A percentile compares a stretch with the other conserved stretches of the same genome.
Conservation (phyloP, 2,888 invertebrate genomes). For the Myathropa florea region DNA sequence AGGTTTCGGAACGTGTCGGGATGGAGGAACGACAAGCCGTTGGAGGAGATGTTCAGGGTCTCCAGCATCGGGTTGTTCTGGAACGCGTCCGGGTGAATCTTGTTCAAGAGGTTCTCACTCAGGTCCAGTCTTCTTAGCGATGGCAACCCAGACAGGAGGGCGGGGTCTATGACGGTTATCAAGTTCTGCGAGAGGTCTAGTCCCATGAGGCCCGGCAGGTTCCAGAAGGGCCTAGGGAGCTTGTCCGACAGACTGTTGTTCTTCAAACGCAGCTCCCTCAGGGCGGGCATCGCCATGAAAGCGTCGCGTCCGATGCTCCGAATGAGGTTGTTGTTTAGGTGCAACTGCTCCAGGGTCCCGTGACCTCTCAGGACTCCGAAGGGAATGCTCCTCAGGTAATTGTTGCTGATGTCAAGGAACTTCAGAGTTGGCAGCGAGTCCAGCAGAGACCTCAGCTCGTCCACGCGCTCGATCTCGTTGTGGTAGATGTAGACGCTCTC, state of each 20-base stretch:
- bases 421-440: slow-evolving; percentile 89
- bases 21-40: slow-evolving; percentile 86
- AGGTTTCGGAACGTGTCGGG: slow-evolving; percentile 89
- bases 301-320: slow-evolving; percentile 89
- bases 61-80: slow-evolving; percentile 87
- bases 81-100: slow-evolving; percentile 88
- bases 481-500: slow-evolving; percentile 89
- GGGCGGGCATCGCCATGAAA: slow-evolving; percentile 90
- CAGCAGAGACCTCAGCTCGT: slow-evolving; percentile 87
- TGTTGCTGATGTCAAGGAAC: slow-evolving; percentile 90
- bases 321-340: slow-evolving; percentile 90
- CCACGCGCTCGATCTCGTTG: slow-evolving; percentile 88
- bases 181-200: slow-evolving; percentile 90
- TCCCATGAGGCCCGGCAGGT: slow-evolving; percentile 91
- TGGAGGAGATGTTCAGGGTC: slow-evolving; percentile 89
- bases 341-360: slow-evolving; percentile 89
- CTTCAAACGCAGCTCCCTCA: slow-evolving; percentile 89
- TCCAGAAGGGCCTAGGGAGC: slow-evolving; percentile 90
- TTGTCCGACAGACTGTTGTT: slow-evolving; percentile 91
- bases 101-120: slow-evolving; percentile 86
- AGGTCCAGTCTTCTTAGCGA: slow-evolving; percentile 89
- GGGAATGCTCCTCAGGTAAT: slow-evolving; percentile 88
- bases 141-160: slow-evolving; percentile 88
- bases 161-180: slow-evolving; percentile 86
- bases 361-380: slow-evolving; percentile 90